Base-by-base conservation (phyloP, 1,140 invertebrate genomes). In the Papilio dardanus region DNA sequence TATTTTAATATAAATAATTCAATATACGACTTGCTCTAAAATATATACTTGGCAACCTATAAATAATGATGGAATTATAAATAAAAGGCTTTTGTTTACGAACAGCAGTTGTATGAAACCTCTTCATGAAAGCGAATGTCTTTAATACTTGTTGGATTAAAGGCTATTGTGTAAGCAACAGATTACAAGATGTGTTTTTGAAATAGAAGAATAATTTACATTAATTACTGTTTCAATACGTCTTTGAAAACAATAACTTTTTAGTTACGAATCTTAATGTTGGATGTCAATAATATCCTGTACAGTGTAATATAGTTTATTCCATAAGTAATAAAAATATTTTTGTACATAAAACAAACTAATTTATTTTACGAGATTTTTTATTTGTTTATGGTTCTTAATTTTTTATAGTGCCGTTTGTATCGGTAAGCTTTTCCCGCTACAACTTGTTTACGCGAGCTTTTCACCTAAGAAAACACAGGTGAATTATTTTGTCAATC, bases 401-500 rank as follows among this genome's bases (percentile, higher is more conserved):
- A 71, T 50, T 30, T 31, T 37, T 68, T 74, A 24, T 74, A 24
- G 30, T 33, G 33, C 19, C 62, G 37, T 42, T 42, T 33, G 19
- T 35, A 69, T 35, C 69, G 24, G 37, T 21, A 28, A 21, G 40
- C 19, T 40, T 81, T 74, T 76, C 67, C 69, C 75, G 58, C 79
- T 76, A 62, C 46, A 79, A 82, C 77, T 82, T 85, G 84, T 88
- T 87, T 82, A 83, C 77, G 58, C 40, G 67, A 80, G 76, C 71
- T 84, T 84, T 81, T 77, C 79, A 71, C 76, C 65, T 80, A 88
- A 88, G 85, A 92, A 91, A 88, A 89, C 83, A 90, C 86, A 92
- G 88, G 90, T 91, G 81, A 89, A 88, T 86, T 89, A 89, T 90
- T 92, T 91, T 89, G 86, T 92, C 88, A 92, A 91, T 91, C 88